phyloP scores from a whole-genome alignment of 2,888 invertebrate genomes.

The Oligia strigilis region DNA sequence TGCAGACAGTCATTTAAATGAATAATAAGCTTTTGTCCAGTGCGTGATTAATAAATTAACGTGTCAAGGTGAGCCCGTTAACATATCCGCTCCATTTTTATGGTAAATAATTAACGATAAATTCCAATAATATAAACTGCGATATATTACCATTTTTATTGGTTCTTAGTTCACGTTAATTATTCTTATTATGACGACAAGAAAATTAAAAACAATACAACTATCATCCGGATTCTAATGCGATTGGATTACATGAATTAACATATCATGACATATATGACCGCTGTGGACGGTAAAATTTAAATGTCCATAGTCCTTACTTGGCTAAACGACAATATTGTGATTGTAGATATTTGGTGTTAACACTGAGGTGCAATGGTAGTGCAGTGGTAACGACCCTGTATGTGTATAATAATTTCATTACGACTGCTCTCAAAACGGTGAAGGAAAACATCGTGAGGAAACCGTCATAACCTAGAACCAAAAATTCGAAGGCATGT shows the following conservation, averaged over 20 bases:
- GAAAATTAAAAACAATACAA: conserved; percentile 4
- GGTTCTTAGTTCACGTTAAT: conserved; percentile 26
- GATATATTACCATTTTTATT: neutral
- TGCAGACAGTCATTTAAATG: neutral
- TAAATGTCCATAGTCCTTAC: neutral
- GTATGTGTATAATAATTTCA: no score
- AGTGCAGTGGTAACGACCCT: no score
- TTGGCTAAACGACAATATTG: neutral
- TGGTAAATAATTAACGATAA: neutral
- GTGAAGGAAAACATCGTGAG: no score
- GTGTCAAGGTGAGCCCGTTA: neutral
- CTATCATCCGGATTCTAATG: neutral
- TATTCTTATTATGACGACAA: conserved; percentile 8
- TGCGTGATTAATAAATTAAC: conserved; percentile 1
- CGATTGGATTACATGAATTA: neutral
- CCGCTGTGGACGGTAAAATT: neutral
- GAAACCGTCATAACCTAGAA: no score
- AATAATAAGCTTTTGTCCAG: neutral
- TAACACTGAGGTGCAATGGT: no score
- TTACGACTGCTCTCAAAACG: no score
- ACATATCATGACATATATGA: neutral
- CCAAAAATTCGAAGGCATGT: no score
- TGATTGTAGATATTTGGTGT: neutral
- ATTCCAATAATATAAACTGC: neutral
- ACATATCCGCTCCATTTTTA: neutral